A percentile compares a stretch with the other conserved stretches of the same genome.
Evolutionary conservation across 2,888 invertebrate genomes (phyloP).

Genomic region (Orgyia antiqua): DNA sequence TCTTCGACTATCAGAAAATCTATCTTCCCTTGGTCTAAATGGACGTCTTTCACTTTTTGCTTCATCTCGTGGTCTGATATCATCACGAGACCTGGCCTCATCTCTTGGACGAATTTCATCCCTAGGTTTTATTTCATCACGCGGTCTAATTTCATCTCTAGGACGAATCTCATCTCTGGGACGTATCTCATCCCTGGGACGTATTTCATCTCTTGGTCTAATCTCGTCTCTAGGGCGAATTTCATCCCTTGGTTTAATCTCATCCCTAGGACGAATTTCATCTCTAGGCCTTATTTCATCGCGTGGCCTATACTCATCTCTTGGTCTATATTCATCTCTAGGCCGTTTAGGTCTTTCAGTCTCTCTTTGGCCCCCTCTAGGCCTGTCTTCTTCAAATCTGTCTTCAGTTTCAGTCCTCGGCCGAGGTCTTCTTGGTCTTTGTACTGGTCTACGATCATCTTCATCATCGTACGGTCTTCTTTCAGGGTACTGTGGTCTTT

Average conservation of each 20-base stretch:
- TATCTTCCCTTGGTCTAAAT: slow-evolving; percentile 36
- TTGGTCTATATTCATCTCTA: slow-evolving; percentile 34
- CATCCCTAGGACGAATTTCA: slow-evolving; percentile 23
- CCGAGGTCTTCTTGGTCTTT: slow-evolving; percentile 40
- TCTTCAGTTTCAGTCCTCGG: slow-evolving; percentile 58
- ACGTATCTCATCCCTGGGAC: slow-evolving; percentile 25
- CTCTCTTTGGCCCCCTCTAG: slow-evolving; percentile 29
- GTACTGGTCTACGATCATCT: slow-evolving; percentile 45
- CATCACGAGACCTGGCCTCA: slow-evolving; percentile 25
- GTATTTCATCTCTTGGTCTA: slow-evolving; percentile 24
- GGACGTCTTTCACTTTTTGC: slow-evolving; percentile 20
- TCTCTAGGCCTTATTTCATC: slow-evolving; percentile 19
- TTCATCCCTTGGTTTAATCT: slow-evolving; percentile 27
- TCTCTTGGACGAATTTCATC: slow-evolving; percentile 33
- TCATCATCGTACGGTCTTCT: slow-evolving; percentile 59
- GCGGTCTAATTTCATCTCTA: slow-evolving; percentile 24
- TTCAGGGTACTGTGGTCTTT: slow-evolving; percentile 28
- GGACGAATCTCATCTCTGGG: slow-evolving; percentile 27
- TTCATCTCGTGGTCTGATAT: slow-evolving; percentile 22
- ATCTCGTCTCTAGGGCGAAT: slow-evolving; percentile 28
- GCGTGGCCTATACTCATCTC: slow-evolving; percentile 26
- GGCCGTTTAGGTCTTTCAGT: slow-evolving; percentile 21
- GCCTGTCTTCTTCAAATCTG: slow-evolving; percentile 28
- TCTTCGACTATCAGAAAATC: slow-evolving; percentile 43
- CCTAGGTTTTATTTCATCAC: slow-evolving; percentile 23